Base-by-base conservation (phyloP, 2,888 invertebrate species). In the Epinotia nisella region DNA sequence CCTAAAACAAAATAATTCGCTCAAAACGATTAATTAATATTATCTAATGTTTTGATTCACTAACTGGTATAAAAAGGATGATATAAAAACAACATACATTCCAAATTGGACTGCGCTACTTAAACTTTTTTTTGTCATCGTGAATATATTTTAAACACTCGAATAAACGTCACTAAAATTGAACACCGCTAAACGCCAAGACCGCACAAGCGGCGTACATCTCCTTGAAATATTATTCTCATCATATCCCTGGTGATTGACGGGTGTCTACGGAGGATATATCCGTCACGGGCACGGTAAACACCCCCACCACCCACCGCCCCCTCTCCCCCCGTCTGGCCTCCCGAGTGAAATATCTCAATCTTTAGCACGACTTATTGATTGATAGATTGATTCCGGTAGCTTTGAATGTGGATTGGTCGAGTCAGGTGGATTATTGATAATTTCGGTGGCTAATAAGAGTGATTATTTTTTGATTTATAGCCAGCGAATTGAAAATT, bases 351-450 rank as follows among this genome's bases (percentile, higher is more conserved):
- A 90, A 89, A 92, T 90, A 92, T 93, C 93, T 93, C 91, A 93
- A 93, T 93, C 92, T 92, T 91, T 88, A 88, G 87, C 87, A 80
- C 87, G 90, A 90, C 89, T 90, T 92, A 92, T 92, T 91, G 92
- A 92, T 92, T 91, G 92, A 92, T 91, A 87, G 91, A 91, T 92
- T 89, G 90, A 91, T 90, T 87, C 85, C 80, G 78, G 76, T 35
- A 35, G 35, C 75, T 79, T 78, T 80, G 80, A 81, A 79, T 80
- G 76, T 68, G 77, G 66, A 66, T 75, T 78, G 76, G 73, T 17
- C 59, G 62, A 39, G 53, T 29, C 53, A 75, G 75, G 73, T 75
- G 71, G 75, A 74, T 76, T 68, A 75, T 72, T 71, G 74, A 61
- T 61, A 49, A 75, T 68, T 65, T 65, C 53, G 24, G 69, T 62